A percentile compares a stretch with the other conserved stretches of the same genome.
Conservation (phyloP, 2,888 invertebrate species). For the Abrostola triplasia region DNA sequence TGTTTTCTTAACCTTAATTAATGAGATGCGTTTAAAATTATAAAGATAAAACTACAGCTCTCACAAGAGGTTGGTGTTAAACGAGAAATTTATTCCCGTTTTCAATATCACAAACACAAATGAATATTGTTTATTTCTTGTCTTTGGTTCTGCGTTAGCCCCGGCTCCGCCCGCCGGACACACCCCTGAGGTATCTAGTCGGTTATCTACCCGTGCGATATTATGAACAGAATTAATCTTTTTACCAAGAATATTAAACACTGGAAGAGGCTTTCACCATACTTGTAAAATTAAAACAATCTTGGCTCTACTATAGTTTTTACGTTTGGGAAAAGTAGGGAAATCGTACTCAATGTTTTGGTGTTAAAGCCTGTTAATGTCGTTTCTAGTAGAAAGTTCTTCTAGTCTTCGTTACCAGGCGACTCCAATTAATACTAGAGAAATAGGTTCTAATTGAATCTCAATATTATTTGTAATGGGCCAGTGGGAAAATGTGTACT, state of each 20-base stretch:
- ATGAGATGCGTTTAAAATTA: constrained; percentile 19
- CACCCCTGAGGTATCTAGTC: constrained; percentile 74
- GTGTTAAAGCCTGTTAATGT: not conserved
- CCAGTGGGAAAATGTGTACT: constrained; percentile 76
- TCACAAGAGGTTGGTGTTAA: constrained; percentile 21
- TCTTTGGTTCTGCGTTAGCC: constrained; percentile 67
- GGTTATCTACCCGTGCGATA: constrained; percentile 72
- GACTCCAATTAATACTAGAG: constrained; percentile 68
- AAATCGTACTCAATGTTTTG: not conserved
- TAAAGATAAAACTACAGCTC: constrained; percentile 25
- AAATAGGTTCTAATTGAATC: constrained; percentile 78
- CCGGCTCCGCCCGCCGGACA: constrained; percentile 77
- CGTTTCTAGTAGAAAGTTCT: constrained; percentile 31
- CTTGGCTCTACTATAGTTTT: not conserved
- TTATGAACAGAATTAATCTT: constrained; percentile 69
- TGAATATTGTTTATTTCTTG: constrained; percentile 74
- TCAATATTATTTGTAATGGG: constrained; percentile 76
- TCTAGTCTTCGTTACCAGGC: constrained; percentile 24
- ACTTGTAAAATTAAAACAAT: not conserved
- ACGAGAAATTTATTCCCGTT: constrained; percentile 47
- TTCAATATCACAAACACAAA: constrained; percentile 56
- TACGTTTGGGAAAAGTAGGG: not conserved
- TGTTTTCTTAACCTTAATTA: not conserved
- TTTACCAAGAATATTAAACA: constrained; percentile 39
- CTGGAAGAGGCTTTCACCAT: constrained; percentile 31